Conservation (phyloP, 64 coral and sea anemone species). For the Pachyseris speciosa region DNA sequence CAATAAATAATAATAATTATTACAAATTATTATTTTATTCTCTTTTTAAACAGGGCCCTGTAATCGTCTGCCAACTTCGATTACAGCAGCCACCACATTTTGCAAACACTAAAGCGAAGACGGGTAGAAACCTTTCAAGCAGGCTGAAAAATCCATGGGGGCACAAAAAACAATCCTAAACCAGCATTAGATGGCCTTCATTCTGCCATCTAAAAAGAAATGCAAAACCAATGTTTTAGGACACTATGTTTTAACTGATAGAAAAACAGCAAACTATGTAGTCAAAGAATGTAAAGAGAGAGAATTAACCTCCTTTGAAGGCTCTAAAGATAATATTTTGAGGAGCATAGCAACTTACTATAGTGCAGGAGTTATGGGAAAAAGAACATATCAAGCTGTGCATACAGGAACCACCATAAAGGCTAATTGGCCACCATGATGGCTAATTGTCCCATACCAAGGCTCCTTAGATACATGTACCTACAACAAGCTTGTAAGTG, state of each 20-base stretch:
- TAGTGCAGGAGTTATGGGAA: conserved; percentile 9
- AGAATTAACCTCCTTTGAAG: background rate
- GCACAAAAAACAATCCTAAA: background rate
- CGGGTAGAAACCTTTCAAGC: conserved; percentile 32
- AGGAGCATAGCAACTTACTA: conserved; percentile 5
- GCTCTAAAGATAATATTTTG: conserved; percentile 39
- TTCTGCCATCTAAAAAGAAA: conserved; percentile 70
- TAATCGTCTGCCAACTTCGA: background rate
- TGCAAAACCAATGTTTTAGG: conserved; percentile 67
- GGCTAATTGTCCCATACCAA: conserved; percentile 19
- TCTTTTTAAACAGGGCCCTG: too few species aligned
- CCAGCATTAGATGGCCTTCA: conserved; percentile 58
- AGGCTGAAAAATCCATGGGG: conserved; percentile 50
- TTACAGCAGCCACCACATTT: background rate
- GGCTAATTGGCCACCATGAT: background rate
- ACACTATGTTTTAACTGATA: conserved; percentile 56
- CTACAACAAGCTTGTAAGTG: conserved; percentile 27
- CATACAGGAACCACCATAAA: conserved; percentile 5
- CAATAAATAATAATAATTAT: too few species aligned
- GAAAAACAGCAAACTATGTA: conserved; percentile 33
- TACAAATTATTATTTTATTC: too few species aligned
- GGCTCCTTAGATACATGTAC: conserved; percentile 42
- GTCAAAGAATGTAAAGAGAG: too few species aligned
- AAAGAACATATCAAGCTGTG: conserved; percentile 27
- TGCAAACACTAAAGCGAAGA: too few species aligned